Conservation (phyloP, 2,113 vertebrate genomes). For the Melanocharis versteri region DNA sequence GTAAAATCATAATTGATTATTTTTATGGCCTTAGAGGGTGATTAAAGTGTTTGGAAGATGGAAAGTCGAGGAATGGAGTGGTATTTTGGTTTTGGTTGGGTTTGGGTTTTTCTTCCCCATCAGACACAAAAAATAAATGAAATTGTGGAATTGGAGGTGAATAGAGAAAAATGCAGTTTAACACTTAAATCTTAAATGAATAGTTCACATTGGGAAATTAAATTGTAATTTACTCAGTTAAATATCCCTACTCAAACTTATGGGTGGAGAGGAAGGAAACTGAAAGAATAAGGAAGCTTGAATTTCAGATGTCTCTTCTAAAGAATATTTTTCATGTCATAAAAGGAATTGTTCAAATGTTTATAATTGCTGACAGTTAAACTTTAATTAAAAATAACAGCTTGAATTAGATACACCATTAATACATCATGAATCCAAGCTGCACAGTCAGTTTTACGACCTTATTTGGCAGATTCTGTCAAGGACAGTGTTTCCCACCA, state of each 20-base stretch:
- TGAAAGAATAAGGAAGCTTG: not conserved
- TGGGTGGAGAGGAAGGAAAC: not conserved
- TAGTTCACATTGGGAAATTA: not conserved
- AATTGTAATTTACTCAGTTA: not conserved
- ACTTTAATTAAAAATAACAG: not conserved
- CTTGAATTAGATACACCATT: not conserved
- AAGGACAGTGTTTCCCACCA: not conserved
- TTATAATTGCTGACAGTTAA: not conserved
- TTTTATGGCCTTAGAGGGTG: not conserved
- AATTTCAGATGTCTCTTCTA: not conserved
- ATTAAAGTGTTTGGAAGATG: not conserved
- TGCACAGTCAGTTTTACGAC: not conserved
- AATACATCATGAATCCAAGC: not conserved
- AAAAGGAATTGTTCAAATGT: not conserved
- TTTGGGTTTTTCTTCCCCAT: not conserved
- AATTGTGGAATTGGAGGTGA: not conserved
- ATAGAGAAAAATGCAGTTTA: not conserved
- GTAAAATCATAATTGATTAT: not conserved
- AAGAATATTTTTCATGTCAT: not conserved
- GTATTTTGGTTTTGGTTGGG: fast-evolving
- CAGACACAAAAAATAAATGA: not conserved
- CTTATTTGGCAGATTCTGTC: not conserved
- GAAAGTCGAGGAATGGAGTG: not conserved
- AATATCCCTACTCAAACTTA: not conserved
- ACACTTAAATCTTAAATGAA: not conserved